These are phyloP conservation scores for Trichonephila inaurata DNA, from an alignment of 1,140 invertebrate species.

Conservation along the genomic window DNA sequence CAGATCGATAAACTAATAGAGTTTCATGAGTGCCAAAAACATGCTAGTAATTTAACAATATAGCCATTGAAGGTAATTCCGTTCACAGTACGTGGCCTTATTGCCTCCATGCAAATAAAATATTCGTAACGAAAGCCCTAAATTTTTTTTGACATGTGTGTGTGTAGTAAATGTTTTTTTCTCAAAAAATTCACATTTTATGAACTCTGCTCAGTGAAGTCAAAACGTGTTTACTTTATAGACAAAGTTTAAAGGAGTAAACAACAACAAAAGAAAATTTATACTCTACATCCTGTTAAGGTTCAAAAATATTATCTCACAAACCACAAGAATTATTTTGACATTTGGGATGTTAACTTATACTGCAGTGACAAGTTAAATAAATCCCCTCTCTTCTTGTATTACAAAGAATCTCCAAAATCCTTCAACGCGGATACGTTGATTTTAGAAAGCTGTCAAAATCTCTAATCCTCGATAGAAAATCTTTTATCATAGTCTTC, in stretches of 20 bases:
- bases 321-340: conserved; percentile 21
- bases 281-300: not conserved
- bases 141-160: too few species aligned
- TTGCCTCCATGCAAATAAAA: not conserved
- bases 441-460: conserved; percentile 62
- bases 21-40: too few species aligned
- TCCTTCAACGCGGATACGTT: not conserved
- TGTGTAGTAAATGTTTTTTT: not conserved
- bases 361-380: conserved; percentile 58
- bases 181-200: not conserved
- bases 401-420: not conserved
- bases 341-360: conserved; percentile 46
- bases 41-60: too few species aligned
- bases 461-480: conserved; percentile 23
- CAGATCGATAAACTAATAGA: too few species aligned
- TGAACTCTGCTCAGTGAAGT: not conserved
- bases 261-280: not conserved
- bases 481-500: conserved; percentile 39
- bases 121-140: not conserved
- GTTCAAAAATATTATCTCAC: conserved; percentile 36
- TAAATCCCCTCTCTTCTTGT: conserved; percentile 19
- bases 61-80: too few species aligned
- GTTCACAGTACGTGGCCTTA: too few species aligned
- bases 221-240: not conserved
- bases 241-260: not conserved